Conservation (phyloP, 2,888 invertebrate genomes). For the Thera obeliscata region DNA sequence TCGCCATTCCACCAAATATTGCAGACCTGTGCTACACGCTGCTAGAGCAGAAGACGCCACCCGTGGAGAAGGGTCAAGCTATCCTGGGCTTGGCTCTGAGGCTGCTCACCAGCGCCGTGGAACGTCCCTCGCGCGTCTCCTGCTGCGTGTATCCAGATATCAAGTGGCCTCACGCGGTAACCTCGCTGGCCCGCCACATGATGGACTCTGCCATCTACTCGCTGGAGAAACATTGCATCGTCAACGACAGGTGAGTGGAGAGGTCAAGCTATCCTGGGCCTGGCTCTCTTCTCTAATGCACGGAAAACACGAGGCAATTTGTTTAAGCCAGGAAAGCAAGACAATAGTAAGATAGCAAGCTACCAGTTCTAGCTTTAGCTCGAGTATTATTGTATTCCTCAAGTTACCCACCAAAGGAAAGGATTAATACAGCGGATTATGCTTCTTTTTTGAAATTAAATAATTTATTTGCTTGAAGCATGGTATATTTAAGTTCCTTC, state of each 20-base stretch:
- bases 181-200: conserved; percentile 54
- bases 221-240: conserved; percentile 57
- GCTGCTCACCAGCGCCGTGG: conserved; percentile 57
- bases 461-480: too few relatives aligned
- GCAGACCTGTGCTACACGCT: conserved; percentile 67
- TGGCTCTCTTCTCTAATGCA: too few relatives aligned
- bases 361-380: too few relatives aligned
- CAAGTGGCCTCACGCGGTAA: conserved; percentile 61
- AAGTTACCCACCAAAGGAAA: too few relatives aligned
- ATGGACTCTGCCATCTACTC: conserved; percentile 56
- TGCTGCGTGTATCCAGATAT: conserved; percentile 67
- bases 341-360: too few relatives aligned
- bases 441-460: too few relatives aligned
- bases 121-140: conserved; percentile 34
- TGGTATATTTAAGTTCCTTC: too few relatives aligned
- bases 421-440: too few relatives aligned
- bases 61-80: conserved; percentile 64
- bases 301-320: too few relatives aligned
- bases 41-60: conserved; percentile 60
- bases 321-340: too few relatives aligned
- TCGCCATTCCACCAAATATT: neutral
- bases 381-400: too few relatives aligned
- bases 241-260: conserved; percentile 62
- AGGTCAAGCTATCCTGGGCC: too few relatives aligned
- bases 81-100: conserved; percentile 59